Conservation (phyloP, 2,113 vertebrate species). For the Girardinichthys multiradiatus region DNA sequence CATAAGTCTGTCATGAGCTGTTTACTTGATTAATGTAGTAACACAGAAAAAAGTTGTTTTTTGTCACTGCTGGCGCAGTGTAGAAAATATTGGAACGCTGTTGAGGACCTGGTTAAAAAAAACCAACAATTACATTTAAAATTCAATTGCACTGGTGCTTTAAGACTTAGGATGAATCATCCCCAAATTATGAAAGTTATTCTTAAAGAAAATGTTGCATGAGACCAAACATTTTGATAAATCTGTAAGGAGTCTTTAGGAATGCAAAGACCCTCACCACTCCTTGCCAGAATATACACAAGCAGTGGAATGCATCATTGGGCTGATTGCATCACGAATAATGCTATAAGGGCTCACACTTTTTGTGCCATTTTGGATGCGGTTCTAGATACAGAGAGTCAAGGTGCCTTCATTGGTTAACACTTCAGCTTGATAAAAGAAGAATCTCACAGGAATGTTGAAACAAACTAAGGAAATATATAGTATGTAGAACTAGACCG, state of each 20-base stretch:
- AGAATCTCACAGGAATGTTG: slow-evolving; percentile 12
- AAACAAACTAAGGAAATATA: slow-evolving; percentile 13
- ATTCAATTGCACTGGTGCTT: too few species aligned
- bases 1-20: too few species aligned
- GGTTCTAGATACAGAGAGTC: slow-evolving; percentile 22
- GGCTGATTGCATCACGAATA: slow-evolving; percentile 41
- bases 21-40: too few species aligned
- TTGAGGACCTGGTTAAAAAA: too few species aligned
- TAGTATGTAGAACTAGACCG: background rate
- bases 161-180: background rate
- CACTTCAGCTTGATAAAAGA: slow-evolving; percentile 17
- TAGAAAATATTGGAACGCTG: too few species aligned
- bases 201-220: background rate
- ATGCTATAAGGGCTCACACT: slow-evolving; percentile 42
- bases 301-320: slow-evolving; percentile 9
- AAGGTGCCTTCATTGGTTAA: slow-evolving; percentile 37
- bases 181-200: background rate
- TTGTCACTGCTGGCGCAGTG: too few species aligned
- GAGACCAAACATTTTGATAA: background rate
- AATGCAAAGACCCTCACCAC: background rate
- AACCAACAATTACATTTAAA: too few species aligned
- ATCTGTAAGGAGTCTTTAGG: background rate
- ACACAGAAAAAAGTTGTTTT: too few species aligned
- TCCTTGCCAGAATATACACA: slow-evolving; percentile 16
- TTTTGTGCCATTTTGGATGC: slow-evolving; percentile 35